These are phyloP conservation scores for Paguma larvata DNA, from an alignment of 2,797 vertebrate genomes.

Conservation along the genomic window DNA sequence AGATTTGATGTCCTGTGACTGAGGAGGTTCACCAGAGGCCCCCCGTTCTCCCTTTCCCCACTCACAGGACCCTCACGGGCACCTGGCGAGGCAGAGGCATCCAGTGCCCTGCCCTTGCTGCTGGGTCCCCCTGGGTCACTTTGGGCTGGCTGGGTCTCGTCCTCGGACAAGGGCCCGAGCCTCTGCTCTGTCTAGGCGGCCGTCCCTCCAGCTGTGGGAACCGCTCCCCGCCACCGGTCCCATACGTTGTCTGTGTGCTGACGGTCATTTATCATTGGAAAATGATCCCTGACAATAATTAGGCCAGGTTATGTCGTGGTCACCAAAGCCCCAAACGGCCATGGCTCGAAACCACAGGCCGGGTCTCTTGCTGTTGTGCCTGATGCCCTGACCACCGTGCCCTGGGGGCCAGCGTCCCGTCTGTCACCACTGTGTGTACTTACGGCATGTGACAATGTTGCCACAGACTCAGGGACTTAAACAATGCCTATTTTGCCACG, in stretches of 20 bases:
- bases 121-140: not conserved
- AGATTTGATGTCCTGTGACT: not conserved
- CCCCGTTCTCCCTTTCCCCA: too few species aligned
- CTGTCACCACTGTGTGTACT: too few species aligned
- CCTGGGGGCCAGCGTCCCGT: too few species aligned
- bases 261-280: not conserved
- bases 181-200: not conserved
- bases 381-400: too few species aligned
- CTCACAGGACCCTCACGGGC: not conserved
- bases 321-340: not conserved
- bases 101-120: not conserved
- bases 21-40: not conserved
- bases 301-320: not conserved
- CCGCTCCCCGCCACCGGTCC: fast-evolving
- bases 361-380: too few species aligned
- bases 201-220: too few species aligned
- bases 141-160: too few species aligned
- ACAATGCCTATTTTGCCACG: not conserved
- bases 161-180: fast-evolving
- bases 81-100: not conserved
- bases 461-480: not conserved
- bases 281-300: too few species aligned
- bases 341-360: not conserved
- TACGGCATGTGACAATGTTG: not conserved
- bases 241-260: fast-evolving